These are phyloP conservation scores for Fragum fragum DNA, from an alignment of 2,888 invertebrate genomes.

Conservation along the genomic window DNA sequence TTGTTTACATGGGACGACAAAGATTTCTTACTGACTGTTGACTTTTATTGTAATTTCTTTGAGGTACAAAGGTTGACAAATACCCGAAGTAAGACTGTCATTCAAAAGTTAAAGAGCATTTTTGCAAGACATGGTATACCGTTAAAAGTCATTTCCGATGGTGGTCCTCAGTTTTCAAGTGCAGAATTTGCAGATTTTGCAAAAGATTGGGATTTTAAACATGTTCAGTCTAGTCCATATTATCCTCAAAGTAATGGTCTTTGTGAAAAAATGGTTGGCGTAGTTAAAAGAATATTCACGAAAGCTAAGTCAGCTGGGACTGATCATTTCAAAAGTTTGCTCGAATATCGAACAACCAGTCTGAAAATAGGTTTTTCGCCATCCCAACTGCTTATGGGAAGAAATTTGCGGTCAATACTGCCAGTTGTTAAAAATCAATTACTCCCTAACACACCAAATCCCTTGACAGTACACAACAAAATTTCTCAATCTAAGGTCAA, in stretches of 20 bases:
- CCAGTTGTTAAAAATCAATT: not conserved
- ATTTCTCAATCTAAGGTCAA: not conserved
- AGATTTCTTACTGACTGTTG: no score
- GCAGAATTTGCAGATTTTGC: not conserved
- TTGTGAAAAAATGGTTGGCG: no score
- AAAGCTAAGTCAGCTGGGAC: not conserved
- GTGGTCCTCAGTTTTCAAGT: no score
- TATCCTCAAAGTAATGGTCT: no score
- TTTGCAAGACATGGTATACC: no score
- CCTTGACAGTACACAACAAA: slow-evolving; percentile 3
- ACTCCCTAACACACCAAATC: not conserved
- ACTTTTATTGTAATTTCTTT: no score
- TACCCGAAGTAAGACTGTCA: no score
- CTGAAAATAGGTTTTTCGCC: not conserved
- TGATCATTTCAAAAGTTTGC: slow-evolving; percentile 5
- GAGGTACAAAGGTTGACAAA: no score
- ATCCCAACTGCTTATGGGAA: no score
- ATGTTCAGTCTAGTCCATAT: not conserved
- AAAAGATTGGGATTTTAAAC: slow-evolving; percentile 1
- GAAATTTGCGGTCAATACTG: not conserved
- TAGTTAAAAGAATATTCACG: no score
- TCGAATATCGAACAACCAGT: not conserved
- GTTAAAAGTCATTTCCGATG: no score
- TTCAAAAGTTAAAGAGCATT: no score
- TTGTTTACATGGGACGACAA: not conserved